Percentiles rank a stretch among this genome's conserved stretches.
Evolutionary conservation across 1,140 invertebrate genomes (phyloP).

Genomic region (Aporrectodea caliginosa): DNA sequence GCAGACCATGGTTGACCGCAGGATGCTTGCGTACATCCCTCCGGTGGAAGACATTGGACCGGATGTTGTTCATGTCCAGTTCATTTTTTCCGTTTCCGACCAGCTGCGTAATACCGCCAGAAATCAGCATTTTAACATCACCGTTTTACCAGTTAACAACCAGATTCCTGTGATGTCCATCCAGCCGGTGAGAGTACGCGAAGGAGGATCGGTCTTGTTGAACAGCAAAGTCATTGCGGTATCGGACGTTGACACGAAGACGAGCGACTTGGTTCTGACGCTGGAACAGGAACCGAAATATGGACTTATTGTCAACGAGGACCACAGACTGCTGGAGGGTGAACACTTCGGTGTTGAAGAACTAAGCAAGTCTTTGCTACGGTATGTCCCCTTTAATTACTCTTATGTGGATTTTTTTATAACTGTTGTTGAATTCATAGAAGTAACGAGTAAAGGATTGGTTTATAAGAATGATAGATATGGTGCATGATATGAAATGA

Average conservation of each 20-base stretch:
- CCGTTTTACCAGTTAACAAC: constrained; percentile 53
- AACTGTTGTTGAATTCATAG: too few species aligned
- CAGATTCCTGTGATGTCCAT: constrained; percentile 49
- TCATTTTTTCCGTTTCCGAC: constrained; percentile 55
- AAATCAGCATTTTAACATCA: constrained; percentile 54
- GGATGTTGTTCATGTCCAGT: constrained; percentile 49
- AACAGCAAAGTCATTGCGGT: constrained; percentile 50
- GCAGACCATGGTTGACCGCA: constrained; percentile 54
- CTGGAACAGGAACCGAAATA: constrained; percentile 47
- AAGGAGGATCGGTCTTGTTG: constrained; percentile 50
- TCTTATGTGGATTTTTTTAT: too few species aligned
- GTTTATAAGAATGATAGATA: too few species aligned
- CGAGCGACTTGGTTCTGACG: constrained; percentile 48
- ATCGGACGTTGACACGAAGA: constrained; percentile 51
- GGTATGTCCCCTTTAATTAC: constrained; percentile 39
- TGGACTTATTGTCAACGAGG: constrained; percentile 51
- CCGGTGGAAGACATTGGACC: constrained; percentile 55
- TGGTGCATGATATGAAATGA: too few species aligned
- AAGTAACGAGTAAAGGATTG: too few species aligned
- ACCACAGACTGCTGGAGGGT: constrained; percentile 42
- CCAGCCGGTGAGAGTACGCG: constrained; percentile 49
- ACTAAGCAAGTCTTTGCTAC: constrained; percentile 45
- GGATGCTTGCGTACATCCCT: constrained; percentile 55
- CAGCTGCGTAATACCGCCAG: constrained; percentile 5
- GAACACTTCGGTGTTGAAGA: constrained; percentile 50